Conservation (phyloP, 2,113 vertebrate genomes). For the Burhinus oedicnemus region DNA sequence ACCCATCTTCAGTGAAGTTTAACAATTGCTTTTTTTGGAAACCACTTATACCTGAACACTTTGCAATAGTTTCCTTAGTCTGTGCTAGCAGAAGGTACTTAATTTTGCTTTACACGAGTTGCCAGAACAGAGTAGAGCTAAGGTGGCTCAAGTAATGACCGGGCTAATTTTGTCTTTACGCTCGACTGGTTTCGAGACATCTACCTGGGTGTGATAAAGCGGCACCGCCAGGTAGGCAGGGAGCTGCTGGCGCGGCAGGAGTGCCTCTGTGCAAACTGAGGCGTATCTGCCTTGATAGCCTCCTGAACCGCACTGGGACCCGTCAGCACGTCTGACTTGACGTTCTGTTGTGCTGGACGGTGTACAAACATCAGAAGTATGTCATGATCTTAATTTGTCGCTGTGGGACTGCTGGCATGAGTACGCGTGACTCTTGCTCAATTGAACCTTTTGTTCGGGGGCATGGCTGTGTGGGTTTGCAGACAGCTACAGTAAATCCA, state of each 20-base stretch:
- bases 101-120: background rate
- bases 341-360: constrained; percentile 1
- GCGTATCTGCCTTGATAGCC: background rate
- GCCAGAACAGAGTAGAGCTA: background rate
- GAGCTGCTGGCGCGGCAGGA: background rate
- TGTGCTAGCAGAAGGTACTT: background rate
- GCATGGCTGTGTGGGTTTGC: constrained; percentile 37
- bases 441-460: constrained; percentile 66
- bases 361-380: constrained; percentile 60
- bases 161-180: background rate
- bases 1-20: background rate
- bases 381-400: constrained; percentile 60
- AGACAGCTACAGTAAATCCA: constrained; percentile 40
- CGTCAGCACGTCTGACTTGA: background rate
- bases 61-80: background rate
- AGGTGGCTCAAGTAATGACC: background rate
- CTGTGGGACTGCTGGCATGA: constrained; percentile 58
- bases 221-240: background rate
- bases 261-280: background rate
- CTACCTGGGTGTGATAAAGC: background rate
- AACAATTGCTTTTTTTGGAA: background rate
- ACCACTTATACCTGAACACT: background rate
- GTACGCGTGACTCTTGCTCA: constrained; percentile 55
- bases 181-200: background rate
- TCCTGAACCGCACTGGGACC: background rate